Base-by-base conservation (phyloP, 2,888 invertebrate genomes). In the Cremastobaeus sp. region DNA sequence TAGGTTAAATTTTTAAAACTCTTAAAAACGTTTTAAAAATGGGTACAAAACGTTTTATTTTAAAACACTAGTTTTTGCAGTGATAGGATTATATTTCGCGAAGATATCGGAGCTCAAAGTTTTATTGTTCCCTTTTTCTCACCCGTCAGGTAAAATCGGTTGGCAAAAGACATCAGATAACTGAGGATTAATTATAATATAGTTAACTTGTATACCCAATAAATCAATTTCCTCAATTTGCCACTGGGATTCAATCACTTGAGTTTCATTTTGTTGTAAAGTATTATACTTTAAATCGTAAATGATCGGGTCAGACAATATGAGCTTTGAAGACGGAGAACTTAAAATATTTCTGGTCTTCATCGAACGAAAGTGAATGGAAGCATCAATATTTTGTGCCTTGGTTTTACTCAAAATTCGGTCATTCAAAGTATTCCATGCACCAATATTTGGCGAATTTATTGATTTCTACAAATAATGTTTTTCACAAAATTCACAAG, bases 221-320 rank as follows among this genome's bases (percentile, higher is more conserved):
- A 81, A 18, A 1, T 73, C 66, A 11, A 85, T 64, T 54, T 74
- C 86, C 3, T 85, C 76, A 74, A 91, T 89, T 30, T 84, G 78
- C 69, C 90, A 84, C 43, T 84, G 82, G 6, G 88, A 87, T 3
- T 81, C 77, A 25, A 91, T 84, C 11, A 81, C 84, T 85, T 91
- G 91, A 18, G 88, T 79, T 57, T 84, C 86, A 2, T 89, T 86
- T 78, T 89, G 89, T 78, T 90, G 90, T 43, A 92, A 88, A 72
- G 91, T 90, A 78, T 89, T 89, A 11, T 88, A 78, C 12, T 86
- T 83, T 35, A 91, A 78, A 76, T 88, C 84, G 4, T 86, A 82
- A 48, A 91, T 79, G n/a, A 76, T 45, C 9, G 74, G 14, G 14
- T 47, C 34, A 1, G 71, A 76, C 20, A 78, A 77, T 14, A 57